Percentiles rank a stretch among this genome's conserved stretches.
phyloP scores from a whole-genome alignment of 2,797 vertebrate species.

The Macroramphosus scolopax region DNA sequence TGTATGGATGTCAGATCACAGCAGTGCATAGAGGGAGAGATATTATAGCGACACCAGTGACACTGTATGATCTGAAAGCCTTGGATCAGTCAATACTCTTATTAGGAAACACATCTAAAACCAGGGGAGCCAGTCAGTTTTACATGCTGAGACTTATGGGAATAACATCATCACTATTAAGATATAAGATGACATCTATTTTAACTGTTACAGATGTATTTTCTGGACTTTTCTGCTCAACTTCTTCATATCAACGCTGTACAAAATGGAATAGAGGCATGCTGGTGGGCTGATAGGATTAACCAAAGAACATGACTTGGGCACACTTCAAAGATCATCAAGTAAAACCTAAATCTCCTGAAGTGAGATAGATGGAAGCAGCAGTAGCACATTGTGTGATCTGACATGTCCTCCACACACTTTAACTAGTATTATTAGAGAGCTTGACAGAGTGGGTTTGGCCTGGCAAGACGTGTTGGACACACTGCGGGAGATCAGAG shows the following conservation, averaged over 20 bases:
- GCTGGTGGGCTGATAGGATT: constrained; percentile 13
- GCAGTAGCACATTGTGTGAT: constrained; percentile 48
- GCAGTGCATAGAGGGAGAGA: too few species aligned
- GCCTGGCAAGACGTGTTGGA: constrained; percentile 50
- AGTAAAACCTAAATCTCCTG: constrained; percentile 35
- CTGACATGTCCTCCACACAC: constrained; percentile 53
- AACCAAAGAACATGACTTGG: constrained; percentile 37
- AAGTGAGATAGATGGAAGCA: constrained; percentile 49
- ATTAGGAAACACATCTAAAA: too few species aligned
- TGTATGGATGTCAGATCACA: too few species aligned
- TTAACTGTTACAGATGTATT: not conserved
- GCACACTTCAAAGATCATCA: constrained; percentile 43
- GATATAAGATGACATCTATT: not conserved
- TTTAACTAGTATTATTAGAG: constrained; percentile 53
- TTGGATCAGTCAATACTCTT: not conserved
- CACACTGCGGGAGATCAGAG: constrained; percentile 59
- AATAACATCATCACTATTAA: too few species aligned
- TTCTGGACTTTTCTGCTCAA: not conserved
- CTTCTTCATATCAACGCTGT: not conserved
- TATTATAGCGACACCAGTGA: too few species aligned
- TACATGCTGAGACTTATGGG: too few species aligned
- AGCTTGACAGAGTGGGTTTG: constrained; percentile 50
- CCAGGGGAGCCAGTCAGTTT: too few species aligned
- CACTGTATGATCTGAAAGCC: constrained; percentile 4
- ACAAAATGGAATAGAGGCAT: constrained; percentile 46